Percentiles rank a stretch among this genome's conserved stretches.
phyloP scores from a whole-genome alignment of 2,797 vertebrate species.

The Karalla daura region DNA sequence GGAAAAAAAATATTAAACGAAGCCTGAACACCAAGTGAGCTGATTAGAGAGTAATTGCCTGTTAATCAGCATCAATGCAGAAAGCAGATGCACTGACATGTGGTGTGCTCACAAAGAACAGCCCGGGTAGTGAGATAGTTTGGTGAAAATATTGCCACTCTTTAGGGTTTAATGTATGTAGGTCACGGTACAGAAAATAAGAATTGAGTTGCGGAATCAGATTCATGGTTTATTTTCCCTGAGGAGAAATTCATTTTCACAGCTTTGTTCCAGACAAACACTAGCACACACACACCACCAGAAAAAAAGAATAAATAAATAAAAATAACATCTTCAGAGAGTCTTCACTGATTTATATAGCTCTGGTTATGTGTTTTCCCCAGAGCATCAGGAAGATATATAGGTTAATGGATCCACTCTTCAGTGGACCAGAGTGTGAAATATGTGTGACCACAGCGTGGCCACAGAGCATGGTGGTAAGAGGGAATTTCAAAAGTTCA shows the following conservation, averaged over 20 bases:
- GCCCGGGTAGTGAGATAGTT: background rate
- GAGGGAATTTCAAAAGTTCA: background rate
- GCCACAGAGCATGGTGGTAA: background rate
- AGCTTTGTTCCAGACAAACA: too few relatives aligned
- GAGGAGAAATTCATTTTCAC: too few relatives aligned
- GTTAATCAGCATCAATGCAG: conserved; percentile 21
- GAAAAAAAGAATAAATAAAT: too few relatives aligned
- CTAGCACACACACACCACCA: too few relatives aligned
- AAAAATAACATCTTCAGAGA: too few relatives aligned
- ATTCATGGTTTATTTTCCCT: too few relatives aligned
- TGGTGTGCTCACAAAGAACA: background rate
- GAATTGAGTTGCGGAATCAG: too few relatives aligned
- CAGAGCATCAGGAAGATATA: background rate
- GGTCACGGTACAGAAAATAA: background rate
- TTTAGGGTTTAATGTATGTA: background rate
- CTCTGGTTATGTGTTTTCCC: background rate
- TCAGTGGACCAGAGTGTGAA: background rate
- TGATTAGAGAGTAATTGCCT: conserved; percentile 36
- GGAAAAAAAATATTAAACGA: conserved; percentile 8
- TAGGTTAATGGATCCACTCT: background rate
- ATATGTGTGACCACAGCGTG: background rate
- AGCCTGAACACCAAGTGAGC: conserved; percentile 9
- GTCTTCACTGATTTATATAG: too few relatives aligned
- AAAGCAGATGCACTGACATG: conserved; percentile 15
- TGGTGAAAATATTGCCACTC: conserved; percentile 3